Percentiles rank a stretch among this genome's conserved stretches.
Evolutionary conservation across 2,113 vertebrate species (phyloP).

Genomic region (Hippocampus mohnikei): DNA sequence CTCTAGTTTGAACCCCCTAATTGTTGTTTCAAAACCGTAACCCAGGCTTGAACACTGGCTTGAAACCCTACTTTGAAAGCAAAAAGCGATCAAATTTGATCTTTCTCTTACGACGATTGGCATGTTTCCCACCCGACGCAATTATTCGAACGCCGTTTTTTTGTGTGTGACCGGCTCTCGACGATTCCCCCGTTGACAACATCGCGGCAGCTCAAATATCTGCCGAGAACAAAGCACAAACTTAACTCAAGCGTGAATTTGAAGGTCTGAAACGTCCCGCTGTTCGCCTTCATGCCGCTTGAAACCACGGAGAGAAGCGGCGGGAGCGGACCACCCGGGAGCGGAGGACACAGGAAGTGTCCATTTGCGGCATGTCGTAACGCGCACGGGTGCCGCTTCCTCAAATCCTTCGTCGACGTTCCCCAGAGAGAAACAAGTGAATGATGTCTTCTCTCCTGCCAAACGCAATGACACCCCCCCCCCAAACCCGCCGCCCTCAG

Average conservation of each 20-base stretch:
- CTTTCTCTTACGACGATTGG: background rate
- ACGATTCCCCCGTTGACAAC: background rate
- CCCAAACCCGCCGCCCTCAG: constrained; percentile 4
- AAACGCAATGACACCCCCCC: constrained; percentile 23
- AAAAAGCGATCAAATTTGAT: too few species aligned
- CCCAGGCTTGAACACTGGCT: too few species aligned
- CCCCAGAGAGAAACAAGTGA: constrained; percentile 3
- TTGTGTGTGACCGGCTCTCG: background rate
- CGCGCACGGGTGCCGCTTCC: constrained; percentile 31
- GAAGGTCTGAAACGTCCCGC: constrained; percentile 27
- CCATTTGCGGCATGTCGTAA: constrained; percentile 61
- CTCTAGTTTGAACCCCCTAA: too few species aligned
- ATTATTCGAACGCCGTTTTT: background rate
- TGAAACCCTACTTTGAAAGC: too few species aligned
- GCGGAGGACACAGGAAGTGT: constrained; percentile 60
- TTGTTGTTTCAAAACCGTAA: too few species aligned
- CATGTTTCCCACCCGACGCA: background rate
- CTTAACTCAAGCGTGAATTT: background rate
- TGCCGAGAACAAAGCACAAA: background rate
- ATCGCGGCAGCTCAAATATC: background rate
- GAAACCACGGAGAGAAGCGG: constrained; percentile 46
- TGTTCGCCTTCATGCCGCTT: constrained; percentile 47
- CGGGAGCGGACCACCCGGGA: constrained; percentile 48
- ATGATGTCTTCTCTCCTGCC: constrained; percentile 37
- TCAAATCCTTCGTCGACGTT: constrained; percentile 14